These are phyloP conservation scores for Mya arenaria DNA, from an alignment of 1,140 invertebrate genomes.

Conservation along the genomic window DNA sequence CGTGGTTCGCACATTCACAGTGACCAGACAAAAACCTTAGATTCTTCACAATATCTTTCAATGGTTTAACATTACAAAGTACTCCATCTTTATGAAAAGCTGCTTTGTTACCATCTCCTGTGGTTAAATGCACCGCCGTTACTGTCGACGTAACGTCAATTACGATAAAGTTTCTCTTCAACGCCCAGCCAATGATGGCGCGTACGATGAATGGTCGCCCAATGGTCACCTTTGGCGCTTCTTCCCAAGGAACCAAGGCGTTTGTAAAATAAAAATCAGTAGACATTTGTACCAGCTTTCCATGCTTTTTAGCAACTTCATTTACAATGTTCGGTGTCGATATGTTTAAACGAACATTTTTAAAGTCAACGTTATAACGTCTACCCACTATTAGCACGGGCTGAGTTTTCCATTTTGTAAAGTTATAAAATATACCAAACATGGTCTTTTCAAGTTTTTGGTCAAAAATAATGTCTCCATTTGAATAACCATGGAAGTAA, in stretches of 20 bases:
- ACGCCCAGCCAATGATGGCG: slow-evolving; percentile 18
- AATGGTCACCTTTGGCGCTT: slow-evolving; percentile 10
- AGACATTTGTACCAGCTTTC: slow-evolving; percentile 4
- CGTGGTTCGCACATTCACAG: slow-evolving; percentile 13
- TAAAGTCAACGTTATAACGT: slow-evolving; percentile 20
- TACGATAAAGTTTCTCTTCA: not conserved
- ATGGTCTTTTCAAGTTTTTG: slow-evolving; percentile 9
- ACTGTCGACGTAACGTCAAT: slow-evolving; percentile 16
- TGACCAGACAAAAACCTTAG: not conserved
- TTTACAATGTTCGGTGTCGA: slow-evolving; percentile 5
- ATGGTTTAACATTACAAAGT: not conserved
- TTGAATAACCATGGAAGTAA: slow-evolving; percentile 39
- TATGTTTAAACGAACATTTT: not conserved
- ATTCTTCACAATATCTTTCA: not conserved
- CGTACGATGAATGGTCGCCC: slow-evolving; percentile 21
- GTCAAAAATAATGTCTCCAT: slow-evolving; percentile 33
- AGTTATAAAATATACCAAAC: slow-evolving; percentile 7
- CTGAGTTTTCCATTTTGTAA: slow-evolving; percentile 9
- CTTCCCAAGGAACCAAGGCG: slow-evolving; percentile 10
- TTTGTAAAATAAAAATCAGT: slow-evolving; percentile 27
- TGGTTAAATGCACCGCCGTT: slow-evolving; percentile 9
- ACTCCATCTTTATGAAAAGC: slow-evolving; percentile 13
- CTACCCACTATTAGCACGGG: slow-evolving; percentile 14
- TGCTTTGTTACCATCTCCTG: slow-evolving; percentile 6
- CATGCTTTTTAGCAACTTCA: not conserved